Conservation (phyloP, 1,140 invertebrate genomes). For the Orius laevigatus region DNA sequence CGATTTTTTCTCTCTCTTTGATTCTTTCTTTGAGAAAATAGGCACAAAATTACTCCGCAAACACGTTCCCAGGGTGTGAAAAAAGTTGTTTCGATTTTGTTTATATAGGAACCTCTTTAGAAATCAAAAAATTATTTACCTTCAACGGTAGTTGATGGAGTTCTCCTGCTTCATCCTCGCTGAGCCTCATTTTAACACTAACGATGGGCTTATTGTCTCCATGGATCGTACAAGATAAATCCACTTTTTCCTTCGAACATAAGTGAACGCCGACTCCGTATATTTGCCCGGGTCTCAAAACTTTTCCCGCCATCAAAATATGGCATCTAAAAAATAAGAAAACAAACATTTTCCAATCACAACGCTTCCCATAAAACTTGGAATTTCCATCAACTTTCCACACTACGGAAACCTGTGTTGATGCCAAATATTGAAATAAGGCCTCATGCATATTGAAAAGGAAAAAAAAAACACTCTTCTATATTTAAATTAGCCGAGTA, state of each 20-base stretch:
- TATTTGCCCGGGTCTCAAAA: neutral
- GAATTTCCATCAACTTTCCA: too few species aligned
- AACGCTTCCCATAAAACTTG: too few species aligned
- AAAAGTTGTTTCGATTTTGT: neutral
- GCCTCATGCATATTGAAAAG: too few species aligned
- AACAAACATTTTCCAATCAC: too few species aligned
- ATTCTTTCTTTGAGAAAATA: neutral
- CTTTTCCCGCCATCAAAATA: neutral
- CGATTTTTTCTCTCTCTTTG: too few species aligned
- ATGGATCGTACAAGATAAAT: neutral
- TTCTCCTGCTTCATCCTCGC: neutral
- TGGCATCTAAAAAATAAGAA: constrained; percentile 6
- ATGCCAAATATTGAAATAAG: too few species aligned
- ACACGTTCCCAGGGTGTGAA: neutral
- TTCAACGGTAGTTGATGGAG: constrained; percentile 2
- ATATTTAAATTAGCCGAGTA: too few species aligned
- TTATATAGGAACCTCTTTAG: neutral
- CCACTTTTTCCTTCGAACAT: constrained; percentile 2
- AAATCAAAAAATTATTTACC: neutral
- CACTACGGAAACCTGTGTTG: too few species aligned
- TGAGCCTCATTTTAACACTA: neutral
- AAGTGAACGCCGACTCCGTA: constrained; percentile 7
- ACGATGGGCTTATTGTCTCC: neutral
- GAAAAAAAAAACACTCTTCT: too few species aligned
- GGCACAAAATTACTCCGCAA: neutral